phyloP scores from a whole-genome alignment of 2,888 invertebrate species.

The Drosophila emarginata region DNA sequence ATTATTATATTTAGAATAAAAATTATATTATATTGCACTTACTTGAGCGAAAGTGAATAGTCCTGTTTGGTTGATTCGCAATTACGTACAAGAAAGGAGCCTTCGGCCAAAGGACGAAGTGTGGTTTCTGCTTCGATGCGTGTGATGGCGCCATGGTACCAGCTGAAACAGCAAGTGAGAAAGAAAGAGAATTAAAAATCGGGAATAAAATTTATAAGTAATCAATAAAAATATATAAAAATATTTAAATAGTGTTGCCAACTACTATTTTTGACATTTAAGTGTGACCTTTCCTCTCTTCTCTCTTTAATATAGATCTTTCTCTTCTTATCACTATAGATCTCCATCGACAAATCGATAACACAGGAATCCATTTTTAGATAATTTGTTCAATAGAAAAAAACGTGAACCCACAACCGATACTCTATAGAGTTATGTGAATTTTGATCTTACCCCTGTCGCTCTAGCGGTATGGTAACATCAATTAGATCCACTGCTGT shows the following conservation, averaged over 20 bases:
- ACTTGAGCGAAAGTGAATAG: slow-evolving; percentile 97
- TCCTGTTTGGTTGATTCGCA: slow-evolving; percentile 97
- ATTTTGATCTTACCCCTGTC: slow-evolving; percentile 88
- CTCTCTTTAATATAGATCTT: too few relatives aligned
- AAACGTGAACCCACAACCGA: too few relatives aligned
- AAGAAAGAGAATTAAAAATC: background rate
- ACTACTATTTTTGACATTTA: too few relatives aligned
- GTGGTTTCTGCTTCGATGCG: slow-evolving; percentile 95
- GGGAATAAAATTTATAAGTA: too few relatives aligned
- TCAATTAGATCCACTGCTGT: slow-evolving; percentile 90
- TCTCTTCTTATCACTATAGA: too few relatives aligned
- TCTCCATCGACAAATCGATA: background rate
- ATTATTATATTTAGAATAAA: too few relatives aligned
- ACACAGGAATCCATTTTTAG: too few relatives aligned
- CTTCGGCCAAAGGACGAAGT: slow-evolving; percentile 91
- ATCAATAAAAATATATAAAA: too few relatives aligned
- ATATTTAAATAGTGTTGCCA: too few relatives aligned
- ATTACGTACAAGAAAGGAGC: slow-evolving; percentile 96
- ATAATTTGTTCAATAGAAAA: too few relatives aligned
- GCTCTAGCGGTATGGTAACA: slow-evolving; percentile 90
- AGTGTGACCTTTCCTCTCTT: too few relatives aligned
- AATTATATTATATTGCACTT: slow-evolving; percentile 82
- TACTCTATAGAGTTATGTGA: too few relatives aligned
- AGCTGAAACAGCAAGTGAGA: slow-evolving; percentile 84
- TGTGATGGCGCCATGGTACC: slow-evolving; percentile 97